phyloP scores from a whole-genome alignment of 2,888 invertebrate genomes.

The Aleiodes alternator region DNA sequence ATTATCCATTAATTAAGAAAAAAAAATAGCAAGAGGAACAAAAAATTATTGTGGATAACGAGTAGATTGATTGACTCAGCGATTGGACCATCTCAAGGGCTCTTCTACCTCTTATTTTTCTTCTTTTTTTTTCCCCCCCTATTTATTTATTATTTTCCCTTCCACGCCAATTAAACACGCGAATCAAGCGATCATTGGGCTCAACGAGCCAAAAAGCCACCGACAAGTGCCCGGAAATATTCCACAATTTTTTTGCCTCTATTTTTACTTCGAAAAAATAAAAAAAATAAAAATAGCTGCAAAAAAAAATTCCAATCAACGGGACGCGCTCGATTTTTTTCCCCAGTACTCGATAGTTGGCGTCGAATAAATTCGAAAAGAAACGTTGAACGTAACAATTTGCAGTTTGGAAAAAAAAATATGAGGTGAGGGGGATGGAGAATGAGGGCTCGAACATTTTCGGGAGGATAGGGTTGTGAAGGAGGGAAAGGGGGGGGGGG shows the following conservation, averaged over 20 bases:
- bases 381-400: slow-evolving; percentile 45
- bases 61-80: slow-evolving; percentile 63
- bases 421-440: background rate
- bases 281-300: background rate
- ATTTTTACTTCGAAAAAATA: slow-evolving; percentile 1
- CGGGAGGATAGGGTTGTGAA: background rate
- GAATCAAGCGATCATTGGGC: slow-evolving; percentile 36
- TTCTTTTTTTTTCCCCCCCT: slow-evolving; percentile 4
- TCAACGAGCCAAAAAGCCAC: slow-evolving; percentile 38
- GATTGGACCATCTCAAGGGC: slow-evolving; percentile 23
- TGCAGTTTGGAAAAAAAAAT: slow-evolving; percentile 31
- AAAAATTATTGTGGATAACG: slow-evolving; percentile 54
- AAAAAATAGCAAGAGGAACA: background rate
- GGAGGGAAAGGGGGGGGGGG: slow-evolving; percentile 9
- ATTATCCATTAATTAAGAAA: slow-evolving; percentile 6
- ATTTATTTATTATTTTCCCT: slow-evolving; percentile 53
- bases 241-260: slow-evolving; percentile 18
- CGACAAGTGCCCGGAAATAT: slow-evolving; percentile 50
- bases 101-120: slow-evolving; percentile 10
- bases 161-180: slow-evolving; percentile 62
- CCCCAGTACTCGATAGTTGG: slow-evolving; percentile 28
- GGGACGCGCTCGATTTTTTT: slow-evolving; percentile 26
- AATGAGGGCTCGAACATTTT: slow-evolving; percentile 6
- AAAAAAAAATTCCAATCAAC: slow-evolving; percentile 39
- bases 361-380: slow-evolving; percentile 41